Conservation (phyloP, 2,113 vertebrate species). For the Echinops telfairi region DNA sequence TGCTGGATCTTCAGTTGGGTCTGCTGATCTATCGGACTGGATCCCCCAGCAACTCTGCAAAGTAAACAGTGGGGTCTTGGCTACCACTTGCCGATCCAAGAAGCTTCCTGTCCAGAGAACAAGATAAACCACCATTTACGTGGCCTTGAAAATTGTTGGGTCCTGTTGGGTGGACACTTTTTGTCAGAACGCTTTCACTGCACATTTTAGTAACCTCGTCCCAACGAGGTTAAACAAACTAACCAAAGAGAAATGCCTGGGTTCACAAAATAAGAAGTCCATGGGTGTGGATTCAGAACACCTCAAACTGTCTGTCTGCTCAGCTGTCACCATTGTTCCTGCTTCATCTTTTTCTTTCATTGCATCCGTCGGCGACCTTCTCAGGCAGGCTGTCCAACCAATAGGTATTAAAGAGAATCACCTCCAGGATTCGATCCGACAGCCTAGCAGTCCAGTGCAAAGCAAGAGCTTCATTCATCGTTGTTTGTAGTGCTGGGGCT, state of each 20-base stretch:
- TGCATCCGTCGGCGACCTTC: background rate
- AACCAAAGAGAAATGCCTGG: background rate
- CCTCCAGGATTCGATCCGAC: background rate
- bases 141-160: background rate
- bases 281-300: background rate
- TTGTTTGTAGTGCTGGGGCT: background rate
- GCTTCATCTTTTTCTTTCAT: background rate
- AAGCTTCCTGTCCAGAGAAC: background rate
- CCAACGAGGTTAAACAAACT: background rate
- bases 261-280: background rate
- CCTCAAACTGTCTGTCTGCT: background rate
- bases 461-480: background rate
- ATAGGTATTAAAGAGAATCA: background rate
- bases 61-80: background rate
- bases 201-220: conserved; percentile 22
- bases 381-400: background rate
- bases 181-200: background rate
- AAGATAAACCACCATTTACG: background rate
- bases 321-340: too few species aligned
- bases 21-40: background rate
- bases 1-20: background rate
- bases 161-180: background rate
- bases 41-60: background rate
- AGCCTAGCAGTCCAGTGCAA: background rate
- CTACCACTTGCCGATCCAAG: background rate